A percentile compares a stretch with the other conserved stretches of the same genome.
Evolutionary conservation across 1,140 invertebrate genomes (phyloP).

Genomic region (Drosophila kurseongensis): DNA sequence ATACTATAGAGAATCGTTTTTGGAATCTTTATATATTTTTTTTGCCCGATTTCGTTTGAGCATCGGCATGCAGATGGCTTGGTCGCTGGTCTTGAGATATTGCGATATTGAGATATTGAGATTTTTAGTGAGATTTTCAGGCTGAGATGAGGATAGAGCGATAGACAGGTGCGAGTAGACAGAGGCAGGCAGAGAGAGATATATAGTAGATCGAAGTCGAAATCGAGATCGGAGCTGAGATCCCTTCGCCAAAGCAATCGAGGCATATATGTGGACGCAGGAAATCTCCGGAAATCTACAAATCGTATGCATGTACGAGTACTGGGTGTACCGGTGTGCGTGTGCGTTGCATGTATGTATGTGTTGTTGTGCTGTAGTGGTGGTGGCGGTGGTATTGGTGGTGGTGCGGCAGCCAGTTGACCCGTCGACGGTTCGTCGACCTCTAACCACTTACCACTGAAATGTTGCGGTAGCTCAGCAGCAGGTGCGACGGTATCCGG

Average conservation of each 20-base stretch:
- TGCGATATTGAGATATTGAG: constrained; percentile 14
- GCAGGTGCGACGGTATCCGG: constrained; percentile 85
- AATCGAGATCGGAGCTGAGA: constrained; percentile 23
- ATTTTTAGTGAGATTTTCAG: constrained; percentile 10
- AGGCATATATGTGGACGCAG: constrained; percentile 16
- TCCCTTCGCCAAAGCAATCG: constrained; percentile 26
- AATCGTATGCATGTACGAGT: constrained; percentile 29
- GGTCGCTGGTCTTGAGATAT: constrained; percentile 52
- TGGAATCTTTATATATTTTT: not conserved
- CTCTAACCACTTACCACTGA: constrained; percentile 85
- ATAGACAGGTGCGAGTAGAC: constrained; percentile 44
- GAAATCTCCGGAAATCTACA: constrained; percentile 42
- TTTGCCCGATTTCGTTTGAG: constrained; percentile 51
- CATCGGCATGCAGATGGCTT: constrained; percentile 65
- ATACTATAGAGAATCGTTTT: constrained; percentile 41
- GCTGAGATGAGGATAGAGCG: constrained; percentile 36
- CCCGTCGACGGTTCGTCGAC: constrained; percentile 30
- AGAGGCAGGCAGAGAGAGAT: constrained; percentile 39
- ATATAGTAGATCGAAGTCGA: constrained; percentile 12
- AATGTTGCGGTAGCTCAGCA: constrained; percentile 86
- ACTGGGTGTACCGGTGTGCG: constrained; percentile 19
- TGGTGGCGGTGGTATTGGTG: constrained; percentile 23
- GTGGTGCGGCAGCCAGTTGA: constrained; percentile 60
- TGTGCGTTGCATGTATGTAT: constrained; percentile 34
- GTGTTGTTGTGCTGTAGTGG: constrained; percentile 44